A percentile compares a stretch with the other conserved stretches of the same genome.
These are phyloP conservation scores for Microctenopoma lineatum DNA, from an alignment of 2,797 vertebrate species.

Conservation along the genomic window DNA sequence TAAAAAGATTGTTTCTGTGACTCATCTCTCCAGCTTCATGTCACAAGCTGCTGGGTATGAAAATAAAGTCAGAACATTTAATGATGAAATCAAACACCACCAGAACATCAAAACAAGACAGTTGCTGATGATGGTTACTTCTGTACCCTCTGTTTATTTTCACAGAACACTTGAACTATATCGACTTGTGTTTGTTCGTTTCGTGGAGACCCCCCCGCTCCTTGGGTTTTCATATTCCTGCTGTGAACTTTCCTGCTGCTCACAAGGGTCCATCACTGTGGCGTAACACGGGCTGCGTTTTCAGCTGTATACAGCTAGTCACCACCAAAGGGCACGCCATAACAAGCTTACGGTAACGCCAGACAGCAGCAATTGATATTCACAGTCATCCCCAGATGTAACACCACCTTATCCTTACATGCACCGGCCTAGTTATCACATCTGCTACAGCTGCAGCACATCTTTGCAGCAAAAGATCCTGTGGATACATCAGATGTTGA, in stretches of 20 bases:
- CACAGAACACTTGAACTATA: constrained; percentile 12
- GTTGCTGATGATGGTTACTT: constrained; percentile 12
- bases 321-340: neutral
- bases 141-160: constrained; percentile 45
- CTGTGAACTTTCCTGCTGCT: constrained; percentile 51
- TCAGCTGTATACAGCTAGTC: constrained; percentile 24
- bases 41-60: constrained; percentile 29
- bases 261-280: constrained; percentile 31
- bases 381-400: constrained; percentile 11
- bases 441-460: constrained; percentile 8
- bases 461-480: neutral
- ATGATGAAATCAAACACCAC: constrained; percentile 39
- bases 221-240: constrained; percentile 51
- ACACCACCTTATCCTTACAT: neutral
- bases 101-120: constrained; percentile 31
- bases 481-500: neutral
- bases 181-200: constrained; percentile 49
- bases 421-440: neutral
- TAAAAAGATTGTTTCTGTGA: constrained; percentile 48
- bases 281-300: constrained; percentile 29
- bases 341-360: constrained; percentile 8
- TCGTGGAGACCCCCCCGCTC: constrained; percentile 31
- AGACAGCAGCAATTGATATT: constrained; percentile 11
- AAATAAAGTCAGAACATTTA: constrained; percentile 43
- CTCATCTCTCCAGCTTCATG: constrained; percentile 44